Base-by-base conservation (phyloP, 2,888 invertebrate species). In the Bombyx huttoni region DNA sequence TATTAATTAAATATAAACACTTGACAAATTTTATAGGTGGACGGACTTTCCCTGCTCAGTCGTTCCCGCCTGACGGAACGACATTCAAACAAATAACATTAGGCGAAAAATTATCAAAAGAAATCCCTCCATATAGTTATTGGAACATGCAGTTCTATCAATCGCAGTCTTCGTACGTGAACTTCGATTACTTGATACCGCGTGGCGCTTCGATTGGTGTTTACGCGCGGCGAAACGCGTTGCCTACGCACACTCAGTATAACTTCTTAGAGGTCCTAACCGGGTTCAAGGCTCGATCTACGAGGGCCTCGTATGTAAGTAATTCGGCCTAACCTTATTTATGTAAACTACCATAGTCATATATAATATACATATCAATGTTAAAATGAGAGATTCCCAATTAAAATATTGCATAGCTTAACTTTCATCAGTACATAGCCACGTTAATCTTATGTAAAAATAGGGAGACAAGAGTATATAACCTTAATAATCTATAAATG, bases 121-220 rank as follows among this genome's bases (percentile, higher is more conserved):
- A 95, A 88, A 96, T 98, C 75, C 94, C 94, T 71, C 94, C 98
- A 59, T 97, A 97, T 87, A 95, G 97, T 76, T 98, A 98, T 83
- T 98, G 98, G 98, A 97, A 97, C 84, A 96, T 97, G 93, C 97
- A 97, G 85, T 98, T 98, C 85, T 96, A 96, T 86, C 97, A 98
- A 83, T 95, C 96, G 56, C 95, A 97, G 84, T 94, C 97, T 52
- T 94, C 96, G 49, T 97, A 97, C 84, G 95, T 98, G 51, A 95
- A 96, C 76, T 98, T 98, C 78, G 97, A 98, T 84, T 96, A 98
- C 82, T 94, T 94, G 82, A 96, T 97, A 73, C 96, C 96, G 1
- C 90, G 96, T 58, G 96, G 96, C 51, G 96, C 96, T 48, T 96
- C 96, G 63, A 95, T 99, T 77, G 99, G 98, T 47, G 94, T 99